Base-by-base conservation (phyloP, 2,797 vertebrate species). In the Phylloscopus collybita region DNA sequence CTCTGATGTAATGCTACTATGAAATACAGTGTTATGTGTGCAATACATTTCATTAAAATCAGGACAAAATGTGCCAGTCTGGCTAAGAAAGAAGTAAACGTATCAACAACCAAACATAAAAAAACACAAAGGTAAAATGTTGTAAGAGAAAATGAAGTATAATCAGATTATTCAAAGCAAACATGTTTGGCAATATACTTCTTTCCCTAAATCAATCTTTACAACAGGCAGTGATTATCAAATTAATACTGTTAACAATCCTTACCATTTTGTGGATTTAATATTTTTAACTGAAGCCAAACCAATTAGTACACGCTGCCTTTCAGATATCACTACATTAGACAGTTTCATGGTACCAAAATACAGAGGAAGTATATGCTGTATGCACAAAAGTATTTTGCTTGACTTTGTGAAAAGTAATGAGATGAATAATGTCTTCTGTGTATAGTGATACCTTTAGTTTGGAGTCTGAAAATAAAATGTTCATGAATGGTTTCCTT, bases 51-150 rank as follows among this genome's bases (percentile, higher is more conserved):
- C 5, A 73, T 79, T 61, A 54, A 83, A 79, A 84, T 78, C 25
- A 54, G 9, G 3, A 34, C 0, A 2, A 59, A 47, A 1, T 18
- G 6, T 86, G 7, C 3, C 44, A 45, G 6, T 50, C 29, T 83
- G 19, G 1, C 12, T 42, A 29, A 69, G 72, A 90, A 66, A 12
- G 2, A 30, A 49, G 9, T 9, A 50, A 21, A 83, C n/a, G 71
- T 13, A 6, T 0, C 6, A 74, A 47, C 1, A 30, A 59, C 0
- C 1, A 51, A 59, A 66, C 9, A 29, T 2, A 70, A 61, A 66
- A 84, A 16, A 2, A 1, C 10, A 21, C 6, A 38, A 66, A 73
- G 13, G 3, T 30, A 40, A 79, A 83, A 64, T 23, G 9, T 17
- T 75, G 6, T 27, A 71, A 88, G 86, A 78, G 10, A 5, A 19